Percentiles rank a stretch among this genome's conserved stretches.
Evolutionary conservation across 2,888 invertebrate genomes (phyloP).

Genomic region (Escarpia spicata): DNA sequence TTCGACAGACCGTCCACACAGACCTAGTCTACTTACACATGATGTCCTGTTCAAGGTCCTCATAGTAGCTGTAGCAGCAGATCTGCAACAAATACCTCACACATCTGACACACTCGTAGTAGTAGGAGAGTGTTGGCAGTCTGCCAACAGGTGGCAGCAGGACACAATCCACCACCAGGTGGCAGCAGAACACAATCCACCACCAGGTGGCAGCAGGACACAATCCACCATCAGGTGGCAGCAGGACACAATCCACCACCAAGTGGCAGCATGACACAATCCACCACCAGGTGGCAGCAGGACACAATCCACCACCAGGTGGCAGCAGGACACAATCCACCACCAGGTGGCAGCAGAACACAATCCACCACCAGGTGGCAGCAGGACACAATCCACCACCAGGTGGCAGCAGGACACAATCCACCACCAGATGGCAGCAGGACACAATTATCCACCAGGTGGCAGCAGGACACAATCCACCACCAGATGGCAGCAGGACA

Average conservation of each 20-base stretch:
- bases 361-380: neutral
- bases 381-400: neutral
- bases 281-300: neutral
- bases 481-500: too few species aligned
- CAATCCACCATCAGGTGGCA: neutral
- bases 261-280: neutral
- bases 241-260: neutral
- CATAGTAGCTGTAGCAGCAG: constrained; percentile 80
- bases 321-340: neutral
- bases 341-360: neutral
- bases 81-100: constrained; percentile 66
- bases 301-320: neutral
- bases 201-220: neutral
- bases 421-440: too few species aligned
- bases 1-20: too few species aligned
- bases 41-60: constrained; percentile 80
- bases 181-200: neutral
- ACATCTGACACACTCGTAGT: neutral
- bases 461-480: too few species aligned
- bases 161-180: neutral
- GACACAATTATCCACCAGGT: too few species aligned
- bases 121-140: too few species aligned
- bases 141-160: neutral
- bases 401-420: neutral
- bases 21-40: constrained; percentile 72